Base-by-base conservation (phyloP, 2,797 vertebrate genomes). In the Enteromius viviparus region DNA sequence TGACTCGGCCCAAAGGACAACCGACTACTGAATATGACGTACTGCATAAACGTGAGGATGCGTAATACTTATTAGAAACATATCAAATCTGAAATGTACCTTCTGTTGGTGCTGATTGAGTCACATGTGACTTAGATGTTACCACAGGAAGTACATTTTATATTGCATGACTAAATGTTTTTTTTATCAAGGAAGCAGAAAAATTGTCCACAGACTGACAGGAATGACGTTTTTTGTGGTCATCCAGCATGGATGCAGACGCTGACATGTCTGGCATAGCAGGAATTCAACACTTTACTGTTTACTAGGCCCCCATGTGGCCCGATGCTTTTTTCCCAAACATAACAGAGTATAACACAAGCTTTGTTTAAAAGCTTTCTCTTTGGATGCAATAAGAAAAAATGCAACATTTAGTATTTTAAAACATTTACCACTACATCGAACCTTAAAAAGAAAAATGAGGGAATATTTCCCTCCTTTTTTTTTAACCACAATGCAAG, bases 211-310 rank as follows among this genome's bases (percentile, higher is more conserved):
- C 70, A 60, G 79, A 72, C 26, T 49, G 40, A 81, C 58, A 80
- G 45, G 26, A 81, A 34, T 81, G 32, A 14, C 0, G 69, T 72
- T 81, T 47, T 65, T 64, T 62, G 53, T 12, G 79, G 79, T 72
- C 53, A 23, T 60, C n/a, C 49, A 40, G 42, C 60, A 32, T 55
- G 6, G 80, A 88, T 80, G 88, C 88, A 91, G 91, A 89, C 88
- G 89, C 90, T 92, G 91, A 88, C 93, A 76, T 88, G 90, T 91
- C 92, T 92, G 91, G 89, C 92, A 92, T 92, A 90, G 91, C 92
- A 92, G 92, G 90, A 94, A 94, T 93, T 93, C 90, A 92, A 92
- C 93, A 92, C 91, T 88, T 87, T 90, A 72, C 89, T 91, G 91
- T 92, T 93, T 93, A 91, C 92, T 90, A 89, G 88, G 49, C 90